phyloP scores from a whole-genome alignment of 2,113 vertebrate genomes.

The Oryzias celebensis region DNA sequence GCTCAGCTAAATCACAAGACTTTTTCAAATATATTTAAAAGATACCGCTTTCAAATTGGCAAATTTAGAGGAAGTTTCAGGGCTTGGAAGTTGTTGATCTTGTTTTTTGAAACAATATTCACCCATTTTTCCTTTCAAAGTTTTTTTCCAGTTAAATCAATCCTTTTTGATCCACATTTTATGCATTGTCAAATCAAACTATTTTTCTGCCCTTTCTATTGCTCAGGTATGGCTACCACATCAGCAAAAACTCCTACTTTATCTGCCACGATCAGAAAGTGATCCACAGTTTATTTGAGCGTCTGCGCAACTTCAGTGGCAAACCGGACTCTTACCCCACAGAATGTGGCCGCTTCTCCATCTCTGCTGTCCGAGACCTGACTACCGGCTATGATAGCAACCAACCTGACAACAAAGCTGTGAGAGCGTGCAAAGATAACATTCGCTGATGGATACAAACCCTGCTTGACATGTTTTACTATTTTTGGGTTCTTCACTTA shows the following conservation, averaged over 20 bases:
- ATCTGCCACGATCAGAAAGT: constrained; percentile 89
- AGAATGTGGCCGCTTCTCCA: constrained; percentile 83
- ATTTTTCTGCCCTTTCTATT: not conserved
- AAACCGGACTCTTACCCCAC: constrained; percentile 83
- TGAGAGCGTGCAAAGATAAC: constrained; percentile 66
- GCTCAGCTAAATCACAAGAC: no score
- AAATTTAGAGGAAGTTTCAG: no score
- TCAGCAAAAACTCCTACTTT: constrained; percentile 94
- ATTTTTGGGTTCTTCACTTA: not conserved
- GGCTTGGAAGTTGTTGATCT: no score
- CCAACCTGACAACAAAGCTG: constrained; percentile 87
- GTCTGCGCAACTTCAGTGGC: constrained; percentile 84
- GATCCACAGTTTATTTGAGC: constrained; percentile 85
- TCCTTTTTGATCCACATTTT: no score
- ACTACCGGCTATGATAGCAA: constrained; percentile 93
- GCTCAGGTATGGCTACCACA: constrained; percentile 92
- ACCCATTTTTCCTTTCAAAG: no score
- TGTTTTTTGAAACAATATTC: no score
- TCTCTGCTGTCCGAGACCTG: constrained; percentile 88
- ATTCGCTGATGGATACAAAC: not conserved
- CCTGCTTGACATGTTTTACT: not conserved
- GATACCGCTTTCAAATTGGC: no score
- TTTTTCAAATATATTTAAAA: no score
- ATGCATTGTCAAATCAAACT: no score
- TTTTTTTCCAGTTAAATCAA: no score